Base-by-base conservation (phyloP, 2,888 invertebrate genomes). In the Chouioia cunea region DNA sequence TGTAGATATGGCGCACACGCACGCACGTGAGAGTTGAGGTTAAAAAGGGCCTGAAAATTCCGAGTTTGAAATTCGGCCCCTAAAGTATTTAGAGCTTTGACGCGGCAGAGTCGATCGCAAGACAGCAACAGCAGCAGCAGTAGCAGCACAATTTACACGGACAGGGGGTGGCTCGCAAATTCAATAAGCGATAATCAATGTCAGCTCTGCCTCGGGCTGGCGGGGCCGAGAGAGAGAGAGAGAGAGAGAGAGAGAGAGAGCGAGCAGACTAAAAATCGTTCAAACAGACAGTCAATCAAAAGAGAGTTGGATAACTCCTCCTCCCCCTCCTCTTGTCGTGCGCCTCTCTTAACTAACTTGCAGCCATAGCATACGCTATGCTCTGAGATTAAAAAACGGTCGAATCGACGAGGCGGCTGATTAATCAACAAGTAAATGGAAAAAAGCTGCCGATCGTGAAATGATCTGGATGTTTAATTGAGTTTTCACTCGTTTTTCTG, bases 201-300 rank as follows among this genome's bases (percentile, higher is more conserved):
- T 80, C 80, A 83, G 36, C 36, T 36, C 36, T 36, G 36, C 36
- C 36, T 10, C 36, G 36, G 79, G 77, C 78, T 75, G 78, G 77
- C 78, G 76, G 77, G 75, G 79, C 78, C 77, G 73, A 62, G 77
- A n/a, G n/a, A n/a, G n/a, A n/a, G n/a, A n/a, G n/a, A n/a, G n/a
- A n/a, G n/a, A n/a, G n/a, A n/a, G n/a, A n/a, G n/a, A n/a, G n/a
- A n/a, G n/a, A n/a, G n/a, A n/a, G n/a, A n/a, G n/a, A n/a, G 75
- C 78, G 77, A 73, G 36, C 75, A 77, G 79, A 80, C 80, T 81
- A 81, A 82, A 83, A 83, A 83, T 83, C 83, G 83, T 82, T 83
- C 83, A 84, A 84, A 84, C 83, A 84, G 83, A 84, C 83, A 84
- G 83, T 83, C 83, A 84, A 84, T 83, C 83, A 84, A 81, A 82